These are phyloP conservation scores for Agrypnus murinus DNA, from an alignment of 2,888 invertebrate genomes.

Conservation along the genomic window DNA sequence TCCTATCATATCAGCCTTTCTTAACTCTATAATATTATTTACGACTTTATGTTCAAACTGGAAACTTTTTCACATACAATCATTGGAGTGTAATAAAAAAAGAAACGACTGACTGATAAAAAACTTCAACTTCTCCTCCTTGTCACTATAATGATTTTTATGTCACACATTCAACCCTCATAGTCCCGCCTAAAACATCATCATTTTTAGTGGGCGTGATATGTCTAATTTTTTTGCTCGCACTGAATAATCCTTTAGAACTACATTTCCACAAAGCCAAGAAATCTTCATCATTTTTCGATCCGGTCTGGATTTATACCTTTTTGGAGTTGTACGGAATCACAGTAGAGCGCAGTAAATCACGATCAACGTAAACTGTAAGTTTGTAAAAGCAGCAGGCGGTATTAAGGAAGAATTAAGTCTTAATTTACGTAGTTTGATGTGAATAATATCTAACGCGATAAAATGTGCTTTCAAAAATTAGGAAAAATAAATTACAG, in stretches of 20 bases:
- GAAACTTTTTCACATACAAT: no score
- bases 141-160: not conserved
- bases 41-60: no score
- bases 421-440: slow-evolving; percentile 23
- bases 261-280: slow-evolving; percentile 11
- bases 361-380: slow-evolving; percentile 27
- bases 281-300: slow-evolving; percentile 28
- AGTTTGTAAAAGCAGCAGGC: slow-evolving; percentile 17
- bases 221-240: slow-evolving; percentile 4
- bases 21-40: no score
- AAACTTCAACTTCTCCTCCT: not conserved
- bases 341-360: slow-evolving; percentile 25
- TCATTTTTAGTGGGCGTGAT: not conserved
- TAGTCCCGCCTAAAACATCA: slow-evolving; percentile 9
- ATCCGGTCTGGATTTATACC: slow-evolving; percentile 21
- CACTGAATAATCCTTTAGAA: slow-evolving; percentile 14
- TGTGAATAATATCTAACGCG: not conserved
- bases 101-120: not conserved
- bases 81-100: no score
- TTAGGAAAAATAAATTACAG: not conserved
- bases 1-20: no score
- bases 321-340: slow-evolving; percentile 20
- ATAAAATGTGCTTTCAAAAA: not conserved
- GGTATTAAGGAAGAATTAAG: slow-evolving; percentile 11
- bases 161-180: not conserved